Evolutionary conservation across 92 coral and sea anemone genomes (phyloP).

Genomic region (Phenganax marumi): DNA sequence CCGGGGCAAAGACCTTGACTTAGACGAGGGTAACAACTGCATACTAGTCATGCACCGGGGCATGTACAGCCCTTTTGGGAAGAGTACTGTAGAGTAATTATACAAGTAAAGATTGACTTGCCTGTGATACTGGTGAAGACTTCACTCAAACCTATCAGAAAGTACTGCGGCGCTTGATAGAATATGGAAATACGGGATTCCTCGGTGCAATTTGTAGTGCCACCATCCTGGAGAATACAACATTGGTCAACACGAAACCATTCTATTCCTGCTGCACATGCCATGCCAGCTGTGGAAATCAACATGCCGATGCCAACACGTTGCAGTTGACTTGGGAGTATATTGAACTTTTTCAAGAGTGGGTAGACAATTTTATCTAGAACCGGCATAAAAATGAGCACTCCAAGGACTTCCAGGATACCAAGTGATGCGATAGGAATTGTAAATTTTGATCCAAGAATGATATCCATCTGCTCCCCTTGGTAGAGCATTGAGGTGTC

Average conservation of each 20-base stretch:
- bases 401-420: constrained; percentile 56
- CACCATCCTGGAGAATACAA: not conserved
- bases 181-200: constrained; percentile 69
- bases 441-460: constrained; percentile 40
- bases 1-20: no score
- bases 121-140: constrained; percentile 75
- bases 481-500: constrained; percentile 74
- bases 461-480: constrained; percentile 73
- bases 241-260: constrained; percentile 22
- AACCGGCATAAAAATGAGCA: constrained; percentile 73
- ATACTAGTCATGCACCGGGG: no score
- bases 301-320: constrained; percentile 85
- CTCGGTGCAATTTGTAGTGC: not conserved
- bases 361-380: constrained; percentile 82
- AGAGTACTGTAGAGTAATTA: no score
- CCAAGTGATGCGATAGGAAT: constrained; percentile 70
- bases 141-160: constrained; percentile 82
- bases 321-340: constrained; percentile 74
- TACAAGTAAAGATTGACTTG: not conserved
- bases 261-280: constrained; percentile 74
- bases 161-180: constrained; percentile 84
- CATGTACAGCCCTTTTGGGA: no score
- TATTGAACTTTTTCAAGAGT: constrained; percentile 54
- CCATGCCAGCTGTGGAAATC: constrained; percentile 74
- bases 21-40: no score